Percentiles rank a stretch among this genome's conserved stretches.
Evolutionary conservation across 2,888 invertebrate species (phyloP).

Genomic region (Ectobius pallidus): DNA sequence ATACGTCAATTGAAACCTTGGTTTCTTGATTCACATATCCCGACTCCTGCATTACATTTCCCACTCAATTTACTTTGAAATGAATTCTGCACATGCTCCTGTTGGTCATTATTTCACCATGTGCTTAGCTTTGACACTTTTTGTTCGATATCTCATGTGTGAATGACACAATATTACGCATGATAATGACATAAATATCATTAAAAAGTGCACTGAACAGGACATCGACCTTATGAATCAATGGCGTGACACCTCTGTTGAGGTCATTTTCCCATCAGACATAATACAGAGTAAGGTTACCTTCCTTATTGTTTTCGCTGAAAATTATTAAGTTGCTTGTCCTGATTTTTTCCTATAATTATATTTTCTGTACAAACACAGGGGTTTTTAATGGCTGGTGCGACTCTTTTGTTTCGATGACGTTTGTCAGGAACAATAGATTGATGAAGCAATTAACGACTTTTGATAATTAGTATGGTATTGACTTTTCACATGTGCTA

Average conservation of each 20-base stretch:
- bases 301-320: neutral
- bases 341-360: neutral
- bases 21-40: too few species aligned
- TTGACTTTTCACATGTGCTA: neutral
- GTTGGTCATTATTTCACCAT: too few species aligned
- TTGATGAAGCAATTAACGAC: neutral
- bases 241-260: neutral
- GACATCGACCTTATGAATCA: conserved; percentile 12
- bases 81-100: too few species aligned
- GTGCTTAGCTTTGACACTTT: too few species aligned
- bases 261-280: conserved; percentile 20
- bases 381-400: neutral
- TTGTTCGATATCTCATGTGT: too few species aligned
- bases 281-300: neutral
- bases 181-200: neutral
- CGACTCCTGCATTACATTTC: too few species aligned
- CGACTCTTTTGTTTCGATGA: neutral
- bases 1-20: too few species aligned
- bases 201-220: conserved; percentile 14
- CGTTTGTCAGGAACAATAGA: neutral
- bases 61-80: too few species aligned
- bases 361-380: neutral
- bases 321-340: too few species aligned
- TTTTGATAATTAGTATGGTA: neutral
- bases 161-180: neutral